Evolutionary conservation across 1,140 invertebrate genomes (phyloP), one percentile per base, ranked within the genome.

Genomic region (Hermetia illucens): DNA sequence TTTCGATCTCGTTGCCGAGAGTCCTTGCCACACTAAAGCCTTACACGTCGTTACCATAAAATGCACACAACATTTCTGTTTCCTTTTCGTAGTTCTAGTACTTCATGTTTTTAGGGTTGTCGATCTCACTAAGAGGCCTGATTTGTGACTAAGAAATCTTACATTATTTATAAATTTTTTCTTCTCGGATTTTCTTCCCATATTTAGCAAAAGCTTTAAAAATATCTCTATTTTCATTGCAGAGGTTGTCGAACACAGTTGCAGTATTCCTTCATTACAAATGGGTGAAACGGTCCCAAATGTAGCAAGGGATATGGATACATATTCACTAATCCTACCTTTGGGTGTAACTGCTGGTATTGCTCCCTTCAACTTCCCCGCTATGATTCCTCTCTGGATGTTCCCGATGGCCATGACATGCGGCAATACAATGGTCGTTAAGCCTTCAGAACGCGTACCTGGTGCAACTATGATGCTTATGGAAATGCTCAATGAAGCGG

Each of bases 321-420:
- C 82, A 3, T 71, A 83, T 41, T 91, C 89, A 1, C 89, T 90
- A 55, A 78, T 88, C 47, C 56, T 89, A 18, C 93, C 95, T 1
- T 22, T 60, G 12, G 58, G 58, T 6, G 58, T 61, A 5, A 60
- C 57, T 42, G 61, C 61, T 49, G 90, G 89, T 25, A 90, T 95
- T 50, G 84, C 86, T 24, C 87, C 87, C 0, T 92, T 92, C 55
- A 93, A 93, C 64, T 99, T 98, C 63, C 95, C 96, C 1, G 94
- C 95, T 24, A 99, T 99, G 96, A 96, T 99, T 53, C 96, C 96
- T 0, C 68, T 99, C 2, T 99, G 96, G 95, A 96, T 94, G 80
- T 94, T 97, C 66, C 93, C 93, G 1, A 69, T 96, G 42, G 84
- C 92, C 4, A 63, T 94, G n/a, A 89, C 91, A 5, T 89, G 87